Conservation (phyloP, 2,113 vertebrate genomes). For the Scytalopus superciliaris region DNA sequence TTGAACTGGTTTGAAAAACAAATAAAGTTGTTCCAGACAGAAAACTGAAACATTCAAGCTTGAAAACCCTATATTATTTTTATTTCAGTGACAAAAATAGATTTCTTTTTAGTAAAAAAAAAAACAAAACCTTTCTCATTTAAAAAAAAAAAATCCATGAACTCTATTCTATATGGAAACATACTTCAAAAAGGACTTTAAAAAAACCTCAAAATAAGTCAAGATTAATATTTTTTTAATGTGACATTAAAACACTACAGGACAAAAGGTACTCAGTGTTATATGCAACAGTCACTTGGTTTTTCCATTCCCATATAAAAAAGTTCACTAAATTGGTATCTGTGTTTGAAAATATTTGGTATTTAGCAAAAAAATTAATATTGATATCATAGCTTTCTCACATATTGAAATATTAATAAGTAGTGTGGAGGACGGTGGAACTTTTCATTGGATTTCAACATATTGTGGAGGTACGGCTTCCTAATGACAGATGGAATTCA, state of each 20-base stretch:
- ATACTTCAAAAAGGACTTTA: not conserved
- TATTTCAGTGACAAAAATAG: not conserved
- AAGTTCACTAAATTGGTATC: rapidly evolving
- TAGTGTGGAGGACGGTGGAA: not conserved
- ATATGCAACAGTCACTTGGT: rapidly evolving
- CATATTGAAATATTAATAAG: not conserved
- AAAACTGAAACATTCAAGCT: not conserved
- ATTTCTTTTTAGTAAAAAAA: not conserved
- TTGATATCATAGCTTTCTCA: not conserved
- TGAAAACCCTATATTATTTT: not conserved
- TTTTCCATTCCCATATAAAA: not conserved
- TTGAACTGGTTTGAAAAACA: not conserved
- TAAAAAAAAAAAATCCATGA: not conserved
- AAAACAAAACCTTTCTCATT: not conserved
- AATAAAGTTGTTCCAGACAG: not conserved
- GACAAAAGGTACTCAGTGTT: not conserved
- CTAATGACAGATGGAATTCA: conserved; percentile 61
- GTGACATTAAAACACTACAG: not conserved
- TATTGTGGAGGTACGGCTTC: conserved; percentile 2
- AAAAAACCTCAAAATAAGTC: rapidly evolving
- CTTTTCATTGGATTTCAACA: not conserved
- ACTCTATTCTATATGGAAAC: not conserved
- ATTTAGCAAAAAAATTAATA: not conserved
- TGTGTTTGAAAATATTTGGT: not conserved
- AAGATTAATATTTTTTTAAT: not conserved